A percentile compares a stretch with the other conserved stretches of the same genome.
These are phyloP conservation scores for Frankliniella intonsa DNA, from an alignment of 2,888 invertebrate genomes.

Conservation along the genomic window DNA sequence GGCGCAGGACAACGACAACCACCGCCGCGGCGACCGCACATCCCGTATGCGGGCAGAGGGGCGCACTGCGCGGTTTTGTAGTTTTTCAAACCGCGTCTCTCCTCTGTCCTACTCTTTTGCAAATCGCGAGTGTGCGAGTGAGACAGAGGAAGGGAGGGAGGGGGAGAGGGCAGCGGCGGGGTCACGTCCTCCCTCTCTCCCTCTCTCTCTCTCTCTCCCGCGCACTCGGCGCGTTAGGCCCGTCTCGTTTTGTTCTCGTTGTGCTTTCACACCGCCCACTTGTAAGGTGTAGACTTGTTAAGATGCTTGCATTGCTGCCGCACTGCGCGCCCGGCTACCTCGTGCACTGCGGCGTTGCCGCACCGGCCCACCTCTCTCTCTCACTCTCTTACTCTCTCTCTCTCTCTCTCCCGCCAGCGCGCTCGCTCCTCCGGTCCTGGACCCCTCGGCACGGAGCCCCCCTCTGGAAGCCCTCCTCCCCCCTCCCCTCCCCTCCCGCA, in stretches of 20 bases:
- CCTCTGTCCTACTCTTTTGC: too few species aligned
- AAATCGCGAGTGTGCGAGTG: too few species aligned
- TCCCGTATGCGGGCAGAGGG: too few species aligned
- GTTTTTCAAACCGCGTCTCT: too few species aligned
- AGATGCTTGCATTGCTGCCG: conserved; percentile 19
- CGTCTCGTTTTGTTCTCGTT: conserved; percentile 23
- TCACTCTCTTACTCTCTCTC: background rate
- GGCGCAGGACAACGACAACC: too few species aligned
- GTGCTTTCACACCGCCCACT: conserved; percentile 24
- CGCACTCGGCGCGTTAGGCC: too few species aligned
- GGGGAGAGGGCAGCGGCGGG: too few species aligned
- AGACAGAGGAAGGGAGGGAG: too few species aligned
- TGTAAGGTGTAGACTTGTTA: conserved; percentile 24
- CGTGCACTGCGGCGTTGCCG: background rate
- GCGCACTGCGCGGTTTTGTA: too few species aligned
- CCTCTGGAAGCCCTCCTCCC: background rate
- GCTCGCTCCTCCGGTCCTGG: background rate
- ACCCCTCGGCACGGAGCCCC: background rate
- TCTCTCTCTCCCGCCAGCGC: background rate
- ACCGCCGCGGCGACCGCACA: too few species aligned
- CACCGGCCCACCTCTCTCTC: background rate
- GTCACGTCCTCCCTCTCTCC: background rate
- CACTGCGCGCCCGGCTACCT: background rate
- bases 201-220: background rate
- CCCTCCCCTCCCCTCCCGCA: background rate